phyloP scores from a whole-genome alignment of 1,140 invertebrate genomes.

The Neuroterus valhalla region DNA sequence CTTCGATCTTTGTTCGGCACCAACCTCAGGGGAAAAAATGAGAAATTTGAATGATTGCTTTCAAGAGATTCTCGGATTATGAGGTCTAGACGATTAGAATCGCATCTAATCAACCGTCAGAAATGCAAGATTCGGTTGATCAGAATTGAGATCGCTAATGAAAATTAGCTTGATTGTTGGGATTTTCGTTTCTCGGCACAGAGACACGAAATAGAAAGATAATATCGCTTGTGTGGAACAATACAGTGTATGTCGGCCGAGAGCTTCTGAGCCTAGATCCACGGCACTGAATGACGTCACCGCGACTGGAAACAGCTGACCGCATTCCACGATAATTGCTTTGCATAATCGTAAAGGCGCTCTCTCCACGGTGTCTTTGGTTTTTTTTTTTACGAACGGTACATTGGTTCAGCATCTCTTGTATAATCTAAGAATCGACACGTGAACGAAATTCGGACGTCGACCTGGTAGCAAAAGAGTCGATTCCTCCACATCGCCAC shows the following conservation, averaged over 20 bases:
- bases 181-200: conserved; percentile 25
- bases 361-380: conserved; percentile 35
- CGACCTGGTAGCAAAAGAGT: conserved; percentile 27
- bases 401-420: conserved; percentile 6
- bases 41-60: background rate
- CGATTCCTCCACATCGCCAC: background rate
- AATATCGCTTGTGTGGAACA: conserved; percentile 19
- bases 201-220: conserved; percentile 9
- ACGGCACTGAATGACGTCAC: conserved; percentile 66
- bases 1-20: too few species aligned
- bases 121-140: conserved; percentile 6
- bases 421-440: conserved; percentile 29
- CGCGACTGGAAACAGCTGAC: conserved; percentile 71
- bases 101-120: conserved; percentile 9
- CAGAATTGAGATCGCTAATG: conserved; percentile 22
- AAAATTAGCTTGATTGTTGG: conserved; percentile 10
- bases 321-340: conserved; percentile 75
- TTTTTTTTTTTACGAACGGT: conserved; percentile 30
- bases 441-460: conserved; percentile 17
- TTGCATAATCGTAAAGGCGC: conserved; percentile 70
- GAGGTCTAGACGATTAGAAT: background rate
- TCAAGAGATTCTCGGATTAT: background rate
- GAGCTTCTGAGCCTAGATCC: conserved; percentile 39
- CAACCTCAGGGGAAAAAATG: too few species aligned
- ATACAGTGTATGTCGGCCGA: conserved; percentile 34